These are phyloP conservation scores for Cantharis flavilabris DNA, from an alignment of 2,888 invertebrate genomes.

Conservation along the genomic window DNA sequence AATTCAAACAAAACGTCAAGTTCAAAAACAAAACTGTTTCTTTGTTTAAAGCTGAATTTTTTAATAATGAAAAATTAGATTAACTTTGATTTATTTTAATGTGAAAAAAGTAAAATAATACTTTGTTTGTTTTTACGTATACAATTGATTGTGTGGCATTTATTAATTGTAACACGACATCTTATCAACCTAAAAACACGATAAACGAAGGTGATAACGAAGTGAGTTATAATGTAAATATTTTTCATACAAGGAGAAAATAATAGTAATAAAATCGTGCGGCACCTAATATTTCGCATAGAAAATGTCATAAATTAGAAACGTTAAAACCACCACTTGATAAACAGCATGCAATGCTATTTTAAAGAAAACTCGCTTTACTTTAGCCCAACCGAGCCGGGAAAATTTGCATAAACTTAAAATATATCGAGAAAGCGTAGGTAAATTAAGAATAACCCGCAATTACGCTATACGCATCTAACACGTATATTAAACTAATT, in stretches of 20 bases:
- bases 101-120: neutral
- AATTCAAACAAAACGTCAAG: too few relatives aligned
- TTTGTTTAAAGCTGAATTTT: neutral
- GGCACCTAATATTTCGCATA: constrained; percentile 33
- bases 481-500: constrained; percentile 39
- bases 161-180: neutral
- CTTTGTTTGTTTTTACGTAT: neutral
- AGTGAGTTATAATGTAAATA: constrained; percentile 5
- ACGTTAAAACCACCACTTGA: constrained; percentile 47
- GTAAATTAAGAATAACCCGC: constrained; percentile 42
- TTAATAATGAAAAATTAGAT: neutral
- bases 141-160: neutral
- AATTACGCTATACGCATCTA: constrained; percentile 27
- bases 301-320: constrained; percentile 51
- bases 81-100: neutral
- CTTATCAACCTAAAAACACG: neutral
- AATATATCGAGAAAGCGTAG: constrained; percentile 38
- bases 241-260: constrained; percentile 1
- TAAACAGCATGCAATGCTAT: constrained; percentile 51
- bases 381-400: constrained; percentile 15
- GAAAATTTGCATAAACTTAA: constrained; percentile 40
- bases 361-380: constrained; percentile 41
- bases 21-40: neutral
- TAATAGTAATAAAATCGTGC: constrained; percentile 5
- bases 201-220: neutral